Percentiles rank a stretch among this genome's conserved stretches.
phyloP scores from a whole-genome alignment of 2,113 vertebrate species.

The Hemiscyllium ocellatum region DNA sequence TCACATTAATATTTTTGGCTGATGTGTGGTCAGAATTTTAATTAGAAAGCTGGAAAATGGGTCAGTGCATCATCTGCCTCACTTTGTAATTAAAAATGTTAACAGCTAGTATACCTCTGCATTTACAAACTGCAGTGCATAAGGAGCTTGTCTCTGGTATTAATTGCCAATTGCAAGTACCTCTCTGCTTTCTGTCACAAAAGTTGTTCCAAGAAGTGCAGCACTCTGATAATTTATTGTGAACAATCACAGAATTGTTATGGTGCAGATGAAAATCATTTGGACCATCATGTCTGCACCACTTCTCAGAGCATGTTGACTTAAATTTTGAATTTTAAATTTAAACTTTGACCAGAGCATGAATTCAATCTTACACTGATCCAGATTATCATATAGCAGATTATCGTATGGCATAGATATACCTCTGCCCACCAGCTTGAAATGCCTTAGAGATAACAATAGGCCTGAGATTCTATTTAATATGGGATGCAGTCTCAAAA shows the following conservation, averaged over 20 bases:
- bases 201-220: neutral
- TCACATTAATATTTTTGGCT: neutral
- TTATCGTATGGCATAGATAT: neutral
- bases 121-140: neutral
- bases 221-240: neutral
- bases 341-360: neutral
- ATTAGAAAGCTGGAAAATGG: conserved; percentile 8
- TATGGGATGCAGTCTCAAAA: neutral
- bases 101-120: neutral
- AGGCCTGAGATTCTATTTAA: neutral
- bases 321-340: no score
- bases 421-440: neutral
- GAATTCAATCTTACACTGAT: neutral
- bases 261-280: no score
- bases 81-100: neutral
- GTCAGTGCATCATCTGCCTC: neutral
- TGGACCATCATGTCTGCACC: no score
- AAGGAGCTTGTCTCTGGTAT: neutral
- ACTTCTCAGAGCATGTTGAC: no score
- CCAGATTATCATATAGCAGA: neutral
- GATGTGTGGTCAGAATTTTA: neutral
- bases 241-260: neutral
- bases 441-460: neutral
- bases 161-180: neutral
- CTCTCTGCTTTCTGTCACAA: neutral